These are phyloP conservation scores for Cassiopea xamachana DNA, from an alignment of 30 jellyfish, hydroid and myxozoan genomes.

Conservation along the genomic window DNA sequence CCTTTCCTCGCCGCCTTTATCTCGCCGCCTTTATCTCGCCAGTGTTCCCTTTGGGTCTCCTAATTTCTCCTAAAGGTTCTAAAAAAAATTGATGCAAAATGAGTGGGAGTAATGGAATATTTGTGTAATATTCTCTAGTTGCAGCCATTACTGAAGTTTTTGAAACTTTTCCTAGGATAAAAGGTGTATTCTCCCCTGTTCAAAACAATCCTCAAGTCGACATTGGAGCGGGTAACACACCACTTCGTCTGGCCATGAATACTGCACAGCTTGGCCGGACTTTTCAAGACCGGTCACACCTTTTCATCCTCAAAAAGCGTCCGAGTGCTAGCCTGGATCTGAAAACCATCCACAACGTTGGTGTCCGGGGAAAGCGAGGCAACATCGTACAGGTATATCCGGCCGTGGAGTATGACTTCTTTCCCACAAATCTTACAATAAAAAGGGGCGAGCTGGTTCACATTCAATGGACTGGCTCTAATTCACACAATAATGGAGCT, in stretches of 20 bases:
- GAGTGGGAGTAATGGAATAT: too few relatives aligned
- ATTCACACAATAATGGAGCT: conserved; percentile 86
- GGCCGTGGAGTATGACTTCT: conserved; percentile 97
- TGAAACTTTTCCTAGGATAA: conserved; percentile 15
- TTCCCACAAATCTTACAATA: conserved; percentile 84
- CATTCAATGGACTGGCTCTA: conserved; percentile 97
- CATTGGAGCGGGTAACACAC: conserved; percentile 83
- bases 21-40: too few relatives aligned
- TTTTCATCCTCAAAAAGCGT: conserved; percentile 69
- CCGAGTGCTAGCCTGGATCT: conserved; percentile 68
- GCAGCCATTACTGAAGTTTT: too few relatives aligned
- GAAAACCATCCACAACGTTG: conserved; percentile 70
- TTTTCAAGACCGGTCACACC: conserved; percentile 97
- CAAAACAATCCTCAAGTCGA: conserved; percentile 96
- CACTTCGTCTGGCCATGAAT: conserved; percentile 93
- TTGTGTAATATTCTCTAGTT: too few relatives aligned
- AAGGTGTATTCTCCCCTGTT: conserved; percentile 83
- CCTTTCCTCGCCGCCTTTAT: too few relatives aligned
- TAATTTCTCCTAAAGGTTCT: too few relatives aligned
- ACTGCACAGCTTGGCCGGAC: conserved; percentile 99
- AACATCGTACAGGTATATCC: conserved; percentile 90
- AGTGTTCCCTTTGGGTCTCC: too few relatives aligned
- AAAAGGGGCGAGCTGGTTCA: conserved; percentile 78
- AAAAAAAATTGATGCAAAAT: too few relatives aligned
- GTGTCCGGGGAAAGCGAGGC: conserved; percentile 91